Percentiles rank a stretch among this genome's conserved stretches.
Conservation (phyloP, 2,113 vertebrate genomes). For the Crypturellus undulatus region DNA sequence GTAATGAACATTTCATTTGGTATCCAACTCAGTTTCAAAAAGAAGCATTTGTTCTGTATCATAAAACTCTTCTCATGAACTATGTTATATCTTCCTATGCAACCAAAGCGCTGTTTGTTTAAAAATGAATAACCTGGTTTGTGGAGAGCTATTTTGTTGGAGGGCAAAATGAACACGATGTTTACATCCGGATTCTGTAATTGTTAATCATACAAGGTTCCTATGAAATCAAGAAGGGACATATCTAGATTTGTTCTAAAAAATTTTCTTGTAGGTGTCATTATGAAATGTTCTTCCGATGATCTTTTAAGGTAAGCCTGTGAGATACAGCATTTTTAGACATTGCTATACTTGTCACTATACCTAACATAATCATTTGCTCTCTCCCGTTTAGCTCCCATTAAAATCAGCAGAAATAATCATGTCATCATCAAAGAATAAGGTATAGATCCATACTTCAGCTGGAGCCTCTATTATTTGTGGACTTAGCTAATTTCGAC, state of each 20-base stretch:
- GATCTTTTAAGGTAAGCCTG: not conserved
- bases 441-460: not conserved
- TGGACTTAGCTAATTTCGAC: not conserved
- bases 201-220: not conserved
- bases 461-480: not conserved
- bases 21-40: not conserved
- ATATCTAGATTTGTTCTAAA: not conserved
- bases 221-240: not conserved
- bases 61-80: not conserved
- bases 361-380: not conserved
- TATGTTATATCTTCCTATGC: not conserved
- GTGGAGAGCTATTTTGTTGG: not conserved
- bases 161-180: not conserved
- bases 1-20: not conserved
- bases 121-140: not conserved
- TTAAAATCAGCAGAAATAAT: not conserved
- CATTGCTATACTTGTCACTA: not conserved
- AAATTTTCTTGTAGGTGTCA: accelerated
- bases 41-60: not conserved
- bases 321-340: not conserved
- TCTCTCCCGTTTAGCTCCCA: not conserved
- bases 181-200: not conserved
- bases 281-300: not conserved
- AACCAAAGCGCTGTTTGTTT: not conserved
- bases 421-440: not conserved